Percentiles rank a stretch among this genome's conserved stretches.
These are phyloP conservation scores for Andrena marginata DNA, from an alignment of 2,888 invertebrate species.

Conservation along the genomic window DNA sequence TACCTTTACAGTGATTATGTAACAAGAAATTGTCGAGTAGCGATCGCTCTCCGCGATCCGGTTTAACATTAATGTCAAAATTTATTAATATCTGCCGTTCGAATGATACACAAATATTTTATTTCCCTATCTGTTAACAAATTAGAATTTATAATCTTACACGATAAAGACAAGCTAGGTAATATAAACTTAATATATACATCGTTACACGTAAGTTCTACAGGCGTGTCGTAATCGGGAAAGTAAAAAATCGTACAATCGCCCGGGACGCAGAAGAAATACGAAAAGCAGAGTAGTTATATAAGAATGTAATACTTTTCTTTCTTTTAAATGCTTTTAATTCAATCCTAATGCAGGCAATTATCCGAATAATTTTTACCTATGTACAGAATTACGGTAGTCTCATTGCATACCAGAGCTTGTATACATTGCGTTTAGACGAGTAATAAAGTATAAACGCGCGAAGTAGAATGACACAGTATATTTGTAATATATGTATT, in stretches of 20 bases:
- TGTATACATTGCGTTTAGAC: constrained; percentile 32
- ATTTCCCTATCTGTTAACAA: constrained; percentile 25
- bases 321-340: constrained; percentile 36
- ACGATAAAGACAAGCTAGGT: constrained; percentile 13
- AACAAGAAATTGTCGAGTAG: neutral
- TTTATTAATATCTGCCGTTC: constrained; percentile 4
- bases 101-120: constrained; percentile 33
- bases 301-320: constrained; percentile 23
- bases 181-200: constrained; percentile 16
- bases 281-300: constrained; percentile 13
- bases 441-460: constrained; percentile 57
- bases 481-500: constrained; percentile 34
- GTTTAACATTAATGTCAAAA: constrained; percentile 5
- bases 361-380: constrained; percentile 41
- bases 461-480: constrained; percentile 35
- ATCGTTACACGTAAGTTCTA: neutral
- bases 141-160: constrained; percentile 10
- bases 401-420: constrained; percentile 9
- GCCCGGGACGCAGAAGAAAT: neutral
- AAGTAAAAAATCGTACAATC: constrained; percentile 24
- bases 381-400: constrained; percentile 67
- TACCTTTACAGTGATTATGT: neutral
- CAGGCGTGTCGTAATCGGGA: neutral
- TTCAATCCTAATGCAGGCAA: constrained; percentile 24
- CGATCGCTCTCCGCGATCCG: neutral